Evolutionary conservation across 2,113 vertebrate species (phyloP).

Genomic region (Capricornis sumatraensis): DNA sequence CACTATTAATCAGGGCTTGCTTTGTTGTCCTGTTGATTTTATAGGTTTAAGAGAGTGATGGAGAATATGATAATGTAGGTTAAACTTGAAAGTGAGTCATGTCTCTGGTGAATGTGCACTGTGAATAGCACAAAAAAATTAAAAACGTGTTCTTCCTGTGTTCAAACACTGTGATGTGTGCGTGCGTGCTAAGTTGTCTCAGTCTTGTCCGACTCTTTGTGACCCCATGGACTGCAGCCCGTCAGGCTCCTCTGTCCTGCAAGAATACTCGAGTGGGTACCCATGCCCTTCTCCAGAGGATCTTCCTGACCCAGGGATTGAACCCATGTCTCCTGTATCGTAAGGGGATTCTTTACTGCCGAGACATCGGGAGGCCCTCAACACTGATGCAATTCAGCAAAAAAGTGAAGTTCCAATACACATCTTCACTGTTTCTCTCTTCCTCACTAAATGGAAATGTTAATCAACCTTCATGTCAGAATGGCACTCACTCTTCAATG

Average conservation of each 20-base stretch:
- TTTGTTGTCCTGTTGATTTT: not conserved
- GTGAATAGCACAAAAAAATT: not conserved
- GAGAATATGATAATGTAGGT: not conserved
- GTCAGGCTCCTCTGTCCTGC: not conserved
- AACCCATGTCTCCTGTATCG: not conserved
- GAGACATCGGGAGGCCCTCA: not conserved
- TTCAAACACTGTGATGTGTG: not conserved
- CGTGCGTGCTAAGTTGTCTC: not conserved
- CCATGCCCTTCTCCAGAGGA: not conserved
- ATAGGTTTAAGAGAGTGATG: not conserved
- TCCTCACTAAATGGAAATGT: not conserved
- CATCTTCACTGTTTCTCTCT: not conserved
- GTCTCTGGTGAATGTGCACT: not conserved
- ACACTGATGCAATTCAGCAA: not conserved
- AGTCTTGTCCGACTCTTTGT: not conserved
- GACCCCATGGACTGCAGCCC: not conserved
- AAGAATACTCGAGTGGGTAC: not conserved
- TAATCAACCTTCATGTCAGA: not conserved
- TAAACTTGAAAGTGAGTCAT: not conserved
- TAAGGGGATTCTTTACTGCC: not conserved
- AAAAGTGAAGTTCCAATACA: not conserved
- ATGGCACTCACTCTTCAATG: not conserved
- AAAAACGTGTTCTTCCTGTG: not conserved
- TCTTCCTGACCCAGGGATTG: not conserved
- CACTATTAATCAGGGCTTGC: not conserved